Base-by-base conservation (phyloP, 2,113 vertebrate species). In the Setophaga petechia region DNA sequence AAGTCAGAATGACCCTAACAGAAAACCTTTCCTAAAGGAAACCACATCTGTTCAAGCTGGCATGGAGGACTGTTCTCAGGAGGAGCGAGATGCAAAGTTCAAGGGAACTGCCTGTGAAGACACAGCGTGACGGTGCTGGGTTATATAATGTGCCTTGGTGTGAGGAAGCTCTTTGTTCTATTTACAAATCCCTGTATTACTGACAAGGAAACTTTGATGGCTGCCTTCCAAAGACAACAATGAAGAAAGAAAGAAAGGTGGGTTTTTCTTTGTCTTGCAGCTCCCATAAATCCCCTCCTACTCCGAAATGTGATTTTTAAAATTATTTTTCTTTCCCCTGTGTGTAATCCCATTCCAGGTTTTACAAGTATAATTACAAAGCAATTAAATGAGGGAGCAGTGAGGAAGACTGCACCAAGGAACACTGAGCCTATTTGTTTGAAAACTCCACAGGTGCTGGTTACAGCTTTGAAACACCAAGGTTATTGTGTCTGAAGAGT, bases 151-250 rank as follows among this genome's bases (percentile, higher is more conserved):
- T 47, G 47, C 82, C 63, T 91, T 16, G 15, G 61, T 28, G 49
- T 20, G 15, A 97, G 92, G 88, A 95, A 81, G 49, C 87, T 91
- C 82, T 73, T 94, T 97, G 91, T 96, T 95, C 84, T 91, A 61
- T 65, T 92, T 91, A 95, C 72, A 81, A 95, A 97, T 77, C 87
- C 68, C 44, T 90, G 78, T 68, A 73, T 71, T 74, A 80, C 73
- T 88, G 85, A 96, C 73, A 78, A 90, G 78, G 91, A 96, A 97
- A 96, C 92, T 85, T 95, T 1, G 22, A 59, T 41, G 91, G 95
- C 92, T 90, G 94, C 82, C 74, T 92, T 97, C 94, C 95, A 95
- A 96, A 90, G 54, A 89, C 91, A 98, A 77, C 86, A 95, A 90
- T 57, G 47, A 95, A 76, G 76, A 61, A 95, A 76, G 76, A 75